A percentile compares a stretch with the other conserved stretches of the same genome.
phyloP scores from a whole-genome alignment of 2,888 invertebrate genomes.

The Dicyrtoma fusca region DNA sequence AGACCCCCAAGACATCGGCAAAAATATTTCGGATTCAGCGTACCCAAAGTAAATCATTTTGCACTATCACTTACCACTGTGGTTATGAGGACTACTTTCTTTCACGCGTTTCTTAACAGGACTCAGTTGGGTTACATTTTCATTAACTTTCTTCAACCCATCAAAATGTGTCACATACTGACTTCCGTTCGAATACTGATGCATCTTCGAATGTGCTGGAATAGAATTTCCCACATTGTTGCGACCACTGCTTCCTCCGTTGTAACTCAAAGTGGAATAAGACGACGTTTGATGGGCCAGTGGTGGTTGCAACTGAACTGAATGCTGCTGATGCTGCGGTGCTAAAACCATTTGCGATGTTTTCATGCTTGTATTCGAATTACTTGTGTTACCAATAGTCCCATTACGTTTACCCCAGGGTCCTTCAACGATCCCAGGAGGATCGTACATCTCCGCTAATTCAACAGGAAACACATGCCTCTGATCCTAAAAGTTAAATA shows the following conservation, averaged over 20 bases:
- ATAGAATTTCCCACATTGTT: slow-evolving; percentile 51
- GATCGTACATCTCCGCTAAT: slow-evolving; percentile 65
- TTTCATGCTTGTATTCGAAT: slow-evolving; percentile 49
- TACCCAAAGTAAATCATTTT: not conserved
- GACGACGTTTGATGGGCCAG: slow-evolving; percentile 55
- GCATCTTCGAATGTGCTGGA: slow-evolving; percentile 54
- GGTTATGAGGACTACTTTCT: slow-evolving; percentile 80
- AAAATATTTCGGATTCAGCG: too few species aligned
- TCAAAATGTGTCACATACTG: slow-evolving; percentile 53
- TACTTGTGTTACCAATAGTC: slow-evolving; percentile 60
- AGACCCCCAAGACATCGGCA: too few species aligned
- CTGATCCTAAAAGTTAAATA: slow-evolving; percentile 64
- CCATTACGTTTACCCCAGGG: slow-evolving; percentile 59
- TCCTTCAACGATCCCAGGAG: slow-evolving; percentile 57
- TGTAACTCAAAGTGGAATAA: slow-evolving; percentile 51
- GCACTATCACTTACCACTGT: slow-evolving; percentile 54
- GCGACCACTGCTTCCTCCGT: slow-evolving; percentile 37
- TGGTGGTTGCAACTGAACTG: slow-evolving; percentile 52
- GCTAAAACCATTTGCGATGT: slow-evolving; percentile 51
- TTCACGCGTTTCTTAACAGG: slow-evolving; percentile 97
- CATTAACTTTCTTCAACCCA: slow-evolving; percentile 64
- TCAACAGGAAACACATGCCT: slow-evolving; percentile 68
- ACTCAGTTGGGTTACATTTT: slow-evolving; percentile 81
- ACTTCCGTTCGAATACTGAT: slow-evolving; percentile 48
- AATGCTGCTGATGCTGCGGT: slow-evolving; percentile 49